Conservation (phyloP, 2,113 vertebrate genomes). For the Quiscalus mexicanus region DNA sequence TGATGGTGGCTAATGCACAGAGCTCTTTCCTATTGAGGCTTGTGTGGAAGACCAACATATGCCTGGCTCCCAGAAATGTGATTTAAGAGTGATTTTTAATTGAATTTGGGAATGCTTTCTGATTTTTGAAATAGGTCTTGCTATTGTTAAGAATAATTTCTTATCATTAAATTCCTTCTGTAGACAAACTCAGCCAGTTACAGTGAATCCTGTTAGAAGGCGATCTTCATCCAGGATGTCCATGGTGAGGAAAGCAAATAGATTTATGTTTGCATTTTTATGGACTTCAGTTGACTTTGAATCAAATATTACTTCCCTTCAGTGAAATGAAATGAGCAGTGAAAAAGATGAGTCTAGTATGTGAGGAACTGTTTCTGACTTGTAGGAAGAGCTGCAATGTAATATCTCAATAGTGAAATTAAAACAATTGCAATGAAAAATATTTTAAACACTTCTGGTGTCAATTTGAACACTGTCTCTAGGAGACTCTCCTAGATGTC, state of each 20-base stretch:
- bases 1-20: neutral
- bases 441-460: neutral
- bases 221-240: conserved; percentile 90
- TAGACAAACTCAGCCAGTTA: conserved; percentile 87
- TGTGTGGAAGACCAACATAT: neutral
- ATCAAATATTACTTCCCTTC: neutral
- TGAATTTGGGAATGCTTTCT: neutral
- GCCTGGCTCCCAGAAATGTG: neutral
- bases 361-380: neutral
- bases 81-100: neutral
- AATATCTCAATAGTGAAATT: neutral
- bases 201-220: conserved; percentile 89
- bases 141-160: neutral
- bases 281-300: neutral
- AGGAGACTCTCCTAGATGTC: neutral
- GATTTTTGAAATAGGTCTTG: neutral
- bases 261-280: neutral
- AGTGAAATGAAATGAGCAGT: neutral
- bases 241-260: conserved; percentile 81
- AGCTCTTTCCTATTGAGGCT: neutral
- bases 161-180: conserved; percentile 10
- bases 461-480: neutral
- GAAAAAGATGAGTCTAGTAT: neutral
- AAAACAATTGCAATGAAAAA: neutral
- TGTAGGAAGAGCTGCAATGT: neutral